Conservation (phyloP, 2,888 invertebrate genomes). For the Philereme vetulata region DNA sequence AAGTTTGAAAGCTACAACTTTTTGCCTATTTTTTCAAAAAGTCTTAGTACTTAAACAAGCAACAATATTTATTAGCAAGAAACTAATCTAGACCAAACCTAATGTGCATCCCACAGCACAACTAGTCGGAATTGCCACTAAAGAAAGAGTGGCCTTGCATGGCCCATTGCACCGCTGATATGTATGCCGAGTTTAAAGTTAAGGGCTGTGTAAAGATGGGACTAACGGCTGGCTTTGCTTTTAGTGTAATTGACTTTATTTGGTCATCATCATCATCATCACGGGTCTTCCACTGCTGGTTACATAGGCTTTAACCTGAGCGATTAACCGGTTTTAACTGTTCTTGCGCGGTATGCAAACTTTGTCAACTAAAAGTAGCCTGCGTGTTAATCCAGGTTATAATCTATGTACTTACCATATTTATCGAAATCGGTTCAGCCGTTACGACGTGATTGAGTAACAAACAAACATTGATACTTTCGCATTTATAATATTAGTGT, state of each 20-base stretch:
- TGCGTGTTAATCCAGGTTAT: too few species aligned
- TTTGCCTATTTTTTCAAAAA: background rate
- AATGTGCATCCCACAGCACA: conserved; percentile 8
- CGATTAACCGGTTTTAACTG: too few species aligned
- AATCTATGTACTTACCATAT: too few species aligned
- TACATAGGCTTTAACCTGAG: background rate
- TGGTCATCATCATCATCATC: background rate
- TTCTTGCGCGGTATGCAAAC: too few species aligned
- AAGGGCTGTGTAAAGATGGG: background rate
- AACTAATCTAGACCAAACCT: conserved; percentile 13
- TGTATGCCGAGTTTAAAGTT: conserved; percentile 35
- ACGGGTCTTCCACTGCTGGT: background rate
- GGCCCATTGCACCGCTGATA: conserved; percentile 47
- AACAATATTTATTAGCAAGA: conserved; percentile 7
- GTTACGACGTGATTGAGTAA: too few species aligned
- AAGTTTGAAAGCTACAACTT: too few species aligned
- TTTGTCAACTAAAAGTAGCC: too few species aligned
- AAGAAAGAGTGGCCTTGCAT: conserved; percentile 41
- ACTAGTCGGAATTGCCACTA: conserved; percentile 30
- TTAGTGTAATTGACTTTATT: background rate
- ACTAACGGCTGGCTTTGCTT: background rate
- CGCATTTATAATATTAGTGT: too few species aligned
- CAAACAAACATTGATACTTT: too few species aligned
- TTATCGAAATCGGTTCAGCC: too few species aligned
- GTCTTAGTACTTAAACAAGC: background rate